These are phyloP conservation scores for Trissoscelio sp. DNA, from an alignment of 2,888 invertebrate species.

Conservation along the genomic window DNA sequence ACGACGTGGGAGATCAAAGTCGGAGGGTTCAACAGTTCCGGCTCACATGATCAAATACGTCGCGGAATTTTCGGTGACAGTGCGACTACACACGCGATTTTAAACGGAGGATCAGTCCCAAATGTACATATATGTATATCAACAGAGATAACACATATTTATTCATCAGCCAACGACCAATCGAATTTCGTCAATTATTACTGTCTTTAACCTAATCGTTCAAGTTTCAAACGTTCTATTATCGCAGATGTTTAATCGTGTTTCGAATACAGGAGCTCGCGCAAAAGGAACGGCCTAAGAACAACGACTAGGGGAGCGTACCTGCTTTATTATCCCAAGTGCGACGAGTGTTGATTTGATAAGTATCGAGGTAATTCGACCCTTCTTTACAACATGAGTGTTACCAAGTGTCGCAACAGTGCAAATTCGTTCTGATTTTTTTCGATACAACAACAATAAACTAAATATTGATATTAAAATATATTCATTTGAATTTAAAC, in stretches of 20 bases:
- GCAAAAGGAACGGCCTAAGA: conserved; percentile 54
- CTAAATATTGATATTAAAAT: no score
- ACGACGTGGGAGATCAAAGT: conserved; percentile 52
- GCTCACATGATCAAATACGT: conserved; percentile 46
- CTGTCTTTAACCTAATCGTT: conserved; percentile 72
- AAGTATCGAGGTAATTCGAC: conserved; percentile 58
- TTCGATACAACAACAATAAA: no score
- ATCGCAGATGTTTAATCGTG: conserved; percentile 73
- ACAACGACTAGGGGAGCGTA: conserved; percentile 48
- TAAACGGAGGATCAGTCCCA: conserved; percentile 35
- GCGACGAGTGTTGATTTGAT: conserved; percentile 48
- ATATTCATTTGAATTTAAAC: no score
- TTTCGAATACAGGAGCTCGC: conserved; percentile 30
- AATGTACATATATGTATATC: conserved; percentile 55
- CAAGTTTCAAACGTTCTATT: conserved; percentile 77
- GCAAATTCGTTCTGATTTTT: neutral
- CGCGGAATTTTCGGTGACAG: conserved; percentile 51
- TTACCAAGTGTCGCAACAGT: neutral
- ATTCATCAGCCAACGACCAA: conserved; percentile 74
- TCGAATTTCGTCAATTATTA: conserved; percentile 80
- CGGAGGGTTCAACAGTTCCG: conserved; percentile 11
- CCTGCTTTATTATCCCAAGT: conserved; percentile 40
- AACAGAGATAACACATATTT: conserved; percentile 53
- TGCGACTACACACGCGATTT: conserved; percentile 53
- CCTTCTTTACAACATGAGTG: neutral